A percentile compares a stretch with the other conserved stretches of the same genome.
These are phyloP conservation scores for Luffia ferchaultella DNA, from an alignment of 2,888 invertebrate species.

Conservation along the genomic window DNA sequence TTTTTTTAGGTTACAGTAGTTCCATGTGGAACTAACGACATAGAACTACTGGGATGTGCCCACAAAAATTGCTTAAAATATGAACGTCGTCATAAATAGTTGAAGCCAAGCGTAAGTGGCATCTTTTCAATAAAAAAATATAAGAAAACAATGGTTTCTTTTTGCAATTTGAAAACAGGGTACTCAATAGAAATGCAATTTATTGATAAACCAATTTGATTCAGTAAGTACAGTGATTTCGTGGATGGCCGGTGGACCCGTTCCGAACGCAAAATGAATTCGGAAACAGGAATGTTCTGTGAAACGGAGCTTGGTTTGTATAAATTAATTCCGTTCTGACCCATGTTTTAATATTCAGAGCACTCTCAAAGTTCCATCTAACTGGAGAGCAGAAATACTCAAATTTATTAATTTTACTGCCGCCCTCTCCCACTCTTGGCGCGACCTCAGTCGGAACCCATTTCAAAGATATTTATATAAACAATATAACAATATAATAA, in stretches of 20 bases:
- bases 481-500: no score
- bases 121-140: no score
- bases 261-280: constrained; percentile 38
- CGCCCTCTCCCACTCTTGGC: constrained; percentile 16
- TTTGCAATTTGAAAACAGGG: neutral
- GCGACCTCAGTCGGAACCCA: no score
- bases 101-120: no score
- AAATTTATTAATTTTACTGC: constrained; percentile 50
- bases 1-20: no score
- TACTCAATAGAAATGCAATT: neutral
- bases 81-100: no score
- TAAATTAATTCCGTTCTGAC: constrained; percentile 58
- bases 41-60: no score
- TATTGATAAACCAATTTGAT: neutral
- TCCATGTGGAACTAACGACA: no score
- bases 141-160: no score
- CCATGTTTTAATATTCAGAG: constrained; percentile 60
- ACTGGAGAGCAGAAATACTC: constrained; percentile 47
- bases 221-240: neutral
- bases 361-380: constrained; percentile 55
- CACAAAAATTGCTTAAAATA: no score
- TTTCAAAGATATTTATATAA: no score
- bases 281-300: constrained; percentile 43
- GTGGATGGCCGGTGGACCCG: neutral
- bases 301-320: constrained; percentile 48